Conservation (phyloP, 2,888 invertebrate genomes). For the Drosophila cyrtoloma region DNA sequence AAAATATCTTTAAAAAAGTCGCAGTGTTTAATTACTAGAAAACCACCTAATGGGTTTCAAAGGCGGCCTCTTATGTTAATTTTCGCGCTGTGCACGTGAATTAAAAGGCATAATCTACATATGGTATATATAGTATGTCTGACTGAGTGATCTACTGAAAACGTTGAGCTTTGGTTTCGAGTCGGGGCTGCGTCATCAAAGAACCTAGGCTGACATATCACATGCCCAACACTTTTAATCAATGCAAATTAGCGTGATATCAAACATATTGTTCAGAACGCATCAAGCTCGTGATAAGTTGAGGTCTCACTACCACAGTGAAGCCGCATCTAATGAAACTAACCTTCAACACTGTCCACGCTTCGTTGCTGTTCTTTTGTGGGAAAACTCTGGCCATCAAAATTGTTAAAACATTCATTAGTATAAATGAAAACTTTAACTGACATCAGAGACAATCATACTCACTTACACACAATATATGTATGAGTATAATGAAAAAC, state of each 20-base stretch:
- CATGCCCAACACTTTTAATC: slow-evolving; percentile 55
- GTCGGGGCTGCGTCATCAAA: slow-evolving; percentile 53
- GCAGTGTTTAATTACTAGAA: not conserved
- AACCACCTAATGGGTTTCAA: not conserved
- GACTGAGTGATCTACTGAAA: slow-evolving; percentile 31
- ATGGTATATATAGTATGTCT: slow-evolving; percentile 6
- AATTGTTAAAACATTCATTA: slow-evolving; percentile 14
- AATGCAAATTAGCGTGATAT: slow-evolving; percentile 65
- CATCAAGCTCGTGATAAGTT: slow-evolving; percentile 50
- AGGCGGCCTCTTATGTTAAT: not conserved
- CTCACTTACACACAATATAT: not conserved
- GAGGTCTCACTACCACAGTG: slow-evolving; percentile 28
- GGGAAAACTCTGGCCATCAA: slow-evolving; percentile 33
- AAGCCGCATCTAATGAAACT: slow-evolving; percentile 30
- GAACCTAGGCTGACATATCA: slow-evolving; percentile 43
- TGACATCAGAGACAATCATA: slow-evolving; percentile 51
- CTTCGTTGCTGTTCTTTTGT: slow-evolving; percentile 64
- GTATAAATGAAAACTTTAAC: slow-evolving; percentile 16
- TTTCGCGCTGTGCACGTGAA: not conserved
- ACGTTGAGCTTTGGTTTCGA: slow-evolving; percentile 25
- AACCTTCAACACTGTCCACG: slow-evolving; percentile 61
- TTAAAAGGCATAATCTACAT: not conserved
- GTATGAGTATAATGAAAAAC: slow-evolving; percentile 2
- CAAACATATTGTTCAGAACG: slow-evolving; percentile 23
- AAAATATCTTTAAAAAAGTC: not conserved